Evolutionary conservation across 1,140 invertebrate species (phyloP), one percentile per base, ranked within the genome.

Genomic region (Drosophila ananassae): DNA sequence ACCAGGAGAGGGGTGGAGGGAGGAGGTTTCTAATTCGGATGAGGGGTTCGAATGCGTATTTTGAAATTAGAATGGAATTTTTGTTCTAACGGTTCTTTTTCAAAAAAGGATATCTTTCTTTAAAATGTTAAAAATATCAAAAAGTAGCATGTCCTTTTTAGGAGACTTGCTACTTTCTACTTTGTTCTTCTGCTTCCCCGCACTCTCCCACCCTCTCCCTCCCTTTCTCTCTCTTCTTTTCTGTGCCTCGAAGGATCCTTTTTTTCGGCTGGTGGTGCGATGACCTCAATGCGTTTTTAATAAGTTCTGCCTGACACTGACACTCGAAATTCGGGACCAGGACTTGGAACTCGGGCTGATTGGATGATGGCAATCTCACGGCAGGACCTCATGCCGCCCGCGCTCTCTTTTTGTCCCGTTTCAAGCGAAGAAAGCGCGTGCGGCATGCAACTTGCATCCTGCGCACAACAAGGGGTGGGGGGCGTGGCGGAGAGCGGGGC

Each of bases 261-360:
- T 28, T 28, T 30, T 24, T 30, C n/a, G 30, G 17, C 25, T 39
- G 51, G 24, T 73, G 34, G 44, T 53, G 46, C 59, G 39, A 46
- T 77, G 80, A 85, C 77, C 81, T 73, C 59, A 85, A 84, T 84
- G 73, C 50, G 81, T 58, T 83, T 83, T 84, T 85, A 83, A 83
- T 79, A 71, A 75, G 74, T 82, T 82, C 69, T 77, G 54, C 25
- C 61, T 68, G 64, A 53, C 32, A 50, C 63, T 30, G 34, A 52
- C 57, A 52, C 60, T 46, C 5, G 24, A 21, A 10, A 21, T 37
- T 61, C 12, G 13, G 24, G 58, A 63, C 21, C 25, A 10, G 44
- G 46, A 22, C 67, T 59, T 17, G 17, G 17, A 17, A 17, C 17
- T 17, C 48, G 13, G 79, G 80, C 80, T 84, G 81, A 84, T 85